Conservation (phyloP, 2,888 invertebrate species). For the Cheilosia vulpina region DNA sequence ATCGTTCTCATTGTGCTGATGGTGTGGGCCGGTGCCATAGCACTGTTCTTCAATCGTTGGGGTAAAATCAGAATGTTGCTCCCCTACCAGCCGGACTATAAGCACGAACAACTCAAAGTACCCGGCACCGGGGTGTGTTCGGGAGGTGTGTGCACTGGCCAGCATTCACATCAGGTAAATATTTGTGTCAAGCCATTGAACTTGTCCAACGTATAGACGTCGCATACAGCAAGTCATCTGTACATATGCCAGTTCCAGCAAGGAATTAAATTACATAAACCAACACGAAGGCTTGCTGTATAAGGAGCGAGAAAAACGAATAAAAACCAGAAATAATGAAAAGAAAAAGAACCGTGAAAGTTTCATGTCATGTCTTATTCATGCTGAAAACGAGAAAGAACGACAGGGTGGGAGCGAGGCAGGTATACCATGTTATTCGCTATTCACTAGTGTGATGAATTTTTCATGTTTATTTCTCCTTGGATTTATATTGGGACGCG, state of each 20-base stretch:
- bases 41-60: slow-evolving; percentile 94
- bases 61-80: slow-evolving; percentile 95
- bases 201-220: slow-evolving; percentile 1
- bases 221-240: slow-evolving; percentile 55
- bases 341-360: background rate
- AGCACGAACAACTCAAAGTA: slow-evolving; percentile 93
- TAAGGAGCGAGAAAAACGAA: slow-evolving; percentile 19
- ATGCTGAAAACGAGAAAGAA: slow-evolving; percentile 28
- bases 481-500: background rate
- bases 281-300: slow-evolving; percentile 57
- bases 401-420: slow-evolving; percentile 20
- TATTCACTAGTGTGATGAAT: slow-evolving; percentile 48
- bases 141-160: slow-evolving; percentile 86
- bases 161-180: slow-evolving; percentile 85
- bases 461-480: slow-evolving; percentile 22
- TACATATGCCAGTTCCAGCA: background rate
- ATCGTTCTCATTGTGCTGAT: slow-evolving; percentile 92
- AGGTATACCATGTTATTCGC: slow-evolving; percentile 18
- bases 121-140: slow-evolving; percentile 89
- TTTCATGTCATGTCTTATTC: slow-evolving; percentile 38
- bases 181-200: slow-evolving; percentile 18
- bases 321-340: background rate
- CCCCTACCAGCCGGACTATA: slow-evolving; percentile 96
- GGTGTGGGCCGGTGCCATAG: slow-evolving; percentile 94
- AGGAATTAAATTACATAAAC: slow-evolving; percentile 35